Conservation (phyloP, 2,113 vertebrate genomes). For the Thamnophis sirtalis region DNA sequence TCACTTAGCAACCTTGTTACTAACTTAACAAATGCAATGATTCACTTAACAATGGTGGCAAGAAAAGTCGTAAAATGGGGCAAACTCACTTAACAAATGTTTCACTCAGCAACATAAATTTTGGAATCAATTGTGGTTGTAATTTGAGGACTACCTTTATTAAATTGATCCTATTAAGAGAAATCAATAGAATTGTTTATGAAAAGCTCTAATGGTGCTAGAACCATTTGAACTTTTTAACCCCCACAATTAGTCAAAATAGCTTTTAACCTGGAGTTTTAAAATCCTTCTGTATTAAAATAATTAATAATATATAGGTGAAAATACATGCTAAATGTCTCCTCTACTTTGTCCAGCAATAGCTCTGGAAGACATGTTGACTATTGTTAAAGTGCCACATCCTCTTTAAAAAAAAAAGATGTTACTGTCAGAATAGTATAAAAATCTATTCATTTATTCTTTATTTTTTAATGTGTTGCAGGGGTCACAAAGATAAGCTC, state of each 20-base stretch:
- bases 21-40: too few species aligned
- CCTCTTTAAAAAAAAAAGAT: background rate
- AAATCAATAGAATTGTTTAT: background rate
- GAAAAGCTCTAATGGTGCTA: background rate
- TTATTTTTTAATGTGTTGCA: conserved; percentile 58
- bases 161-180: background rate
- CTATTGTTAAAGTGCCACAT: background rate
- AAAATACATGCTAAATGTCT: background rate
- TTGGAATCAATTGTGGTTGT: too few species aligned
- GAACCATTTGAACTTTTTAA: background rate
- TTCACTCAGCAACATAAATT: too few species aligned
- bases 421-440: background rate
- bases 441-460: background rate
- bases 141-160: background rate
- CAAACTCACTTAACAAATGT: too few species aligned
- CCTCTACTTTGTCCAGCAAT: background rate
- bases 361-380: background rate
- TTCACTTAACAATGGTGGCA: too few species aligned
- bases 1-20: too few species aligned
- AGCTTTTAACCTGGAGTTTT: background rate
- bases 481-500: conserved; percentile 95
- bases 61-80: too few species aligned
- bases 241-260: background rate
- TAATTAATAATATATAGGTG: background rate
- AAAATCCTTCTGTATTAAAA: background rate